phyloP scores from a whole-genome alignment of 2,888 invertebrate species.

The Perizoma flavofasciatum region DNA sequence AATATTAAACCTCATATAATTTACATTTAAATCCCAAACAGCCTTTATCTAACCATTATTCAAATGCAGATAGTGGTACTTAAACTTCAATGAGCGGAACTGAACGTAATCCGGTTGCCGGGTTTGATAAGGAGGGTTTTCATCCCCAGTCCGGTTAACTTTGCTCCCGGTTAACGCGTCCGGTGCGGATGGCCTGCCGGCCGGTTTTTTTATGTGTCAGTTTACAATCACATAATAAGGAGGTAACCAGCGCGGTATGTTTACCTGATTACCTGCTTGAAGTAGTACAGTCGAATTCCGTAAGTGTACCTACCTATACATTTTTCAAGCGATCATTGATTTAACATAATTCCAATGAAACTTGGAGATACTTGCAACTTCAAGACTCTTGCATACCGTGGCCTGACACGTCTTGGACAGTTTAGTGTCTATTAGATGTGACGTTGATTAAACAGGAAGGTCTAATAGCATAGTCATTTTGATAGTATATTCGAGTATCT shows the following conservation, averaged over 20 bases:
- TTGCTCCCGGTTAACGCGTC: background rate
- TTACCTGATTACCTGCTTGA: background rate
- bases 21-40: conserved; percentile 14
- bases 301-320: too few species aligned
- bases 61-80: conserved; percentile 23
- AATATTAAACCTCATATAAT: conserved; percentile 7
- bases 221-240: background rate
- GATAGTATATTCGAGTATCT: too few species aligned
- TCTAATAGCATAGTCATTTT: too few species aligned
- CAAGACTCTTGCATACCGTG: too few species aligned
- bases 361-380: too few species aligned
- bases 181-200: conserved; percentile 3
- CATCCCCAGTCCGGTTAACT: conserved; percentile 12
- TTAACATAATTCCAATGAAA: too few species aligned
- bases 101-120: conserved; percentile 20
- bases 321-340: too few species aligned
- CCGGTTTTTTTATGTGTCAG: background rate
- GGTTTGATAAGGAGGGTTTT: conserved; percentile 21
- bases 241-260: background rate
- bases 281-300: too few species aligned
- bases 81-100: conserved; percentile 25
- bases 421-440: too few species aligned
- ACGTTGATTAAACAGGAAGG: too few species aligned
- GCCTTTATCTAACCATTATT: conserved; percentile 25
- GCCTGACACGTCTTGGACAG: too few species aligned